phyloP scores from a whole-genome alignment of 1,140 invertebrate genomes.

The Epicauta chinensis region DNA sequence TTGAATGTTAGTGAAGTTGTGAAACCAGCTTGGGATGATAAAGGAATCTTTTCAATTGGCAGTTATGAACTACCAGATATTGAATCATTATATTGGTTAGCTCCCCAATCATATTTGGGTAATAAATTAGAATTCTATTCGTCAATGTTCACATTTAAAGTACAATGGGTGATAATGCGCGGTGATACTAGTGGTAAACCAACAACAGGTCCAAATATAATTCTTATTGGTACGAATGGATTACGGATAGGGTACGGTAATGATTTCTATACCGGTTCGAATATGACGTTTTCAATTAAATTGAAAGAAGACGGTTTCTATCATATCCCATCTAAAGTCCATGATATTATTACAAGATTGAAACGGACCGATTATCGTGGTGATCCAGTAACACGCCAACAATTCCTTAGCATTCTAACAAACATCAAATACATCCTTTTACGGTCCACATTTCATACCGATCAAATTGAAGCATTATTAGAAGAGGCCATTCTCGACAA shows the following conservation, averaged over 20 bases:
- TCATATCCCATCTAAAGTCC: constrained; percentile 54
- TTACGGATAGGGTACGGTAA: constrained; percentile 65
- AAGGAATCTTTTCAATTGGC: constrained; percentile 51
- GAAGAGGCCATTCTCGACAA: constrained; percentile 29
- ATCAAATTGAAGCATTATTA: constrained; percentile 78
- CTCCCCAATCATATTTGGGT: constrained; percentile 67
- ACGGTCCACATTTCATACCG: constrained; percentile 83
- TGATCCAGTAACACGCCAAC: constrained; percentile 58
- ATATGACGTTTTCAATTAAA: constrained; percentile 53
- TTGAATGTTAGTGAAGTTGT: constrained; percentile 49
- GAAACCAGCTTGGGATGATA: constrained; percentile 47
- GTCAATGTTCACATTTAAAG: constrained; percentile 64
- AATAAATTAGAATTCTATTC: constrained; percentile 81
- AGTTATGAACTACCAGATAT: constrained; percentile 61
- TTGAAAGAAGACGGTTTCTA: constrained; percentile 70
- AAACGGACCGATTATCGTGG: constrained; percentile 54
- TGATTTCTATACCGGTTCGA: constrained; percentile 42
- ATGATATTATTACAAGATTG: constrained; percentile 52
- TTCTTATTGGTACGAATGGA: constrained; percentile 71
- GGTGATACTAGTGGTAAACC: constrained; percentile 83
- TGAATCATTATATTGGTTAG: constrained; percentile 83
- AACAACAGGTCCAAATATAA: constrained; percentile 76
- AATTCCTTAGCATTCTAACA: constrained; percentile 80
- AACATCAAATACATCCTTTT: constrained; percentile 76
- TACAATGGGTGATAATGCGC: constrained; percentile 80